A percentile compares a stretch with the other conserved stretches of the same genome.
These are phyloP conservation scores for Xenops minutus DNA, from an alignment of 2,797 vertebrate genomes.

Conservation along the genomic window DNA sequence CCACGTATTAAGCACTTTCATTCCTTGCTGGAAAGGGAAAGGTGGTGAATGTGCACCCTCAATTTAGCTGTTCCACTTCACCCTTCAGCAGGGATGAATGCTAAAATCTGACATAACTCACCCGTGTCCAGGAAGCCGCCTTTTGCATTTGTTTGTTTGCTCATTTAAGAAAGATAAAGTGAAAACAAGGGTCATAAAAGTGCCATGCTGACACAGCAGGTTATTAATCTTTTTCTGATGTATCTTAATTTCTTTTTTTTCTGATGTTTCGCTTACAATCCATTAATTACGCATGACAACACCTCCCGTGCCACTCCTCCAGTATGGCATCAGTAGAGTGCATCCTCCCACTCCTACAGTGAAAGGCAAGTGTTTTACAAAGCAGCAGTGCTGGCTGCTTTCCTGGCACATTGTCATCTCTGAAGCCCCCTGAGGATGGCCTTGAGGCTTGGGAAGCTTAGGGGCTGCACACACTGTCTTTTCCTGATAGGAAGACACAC, in stretches of 20 bases:
- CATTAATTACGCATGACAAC: background rate
- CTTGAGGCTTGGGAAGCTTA: background rate
- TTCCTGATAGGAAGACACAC: background rate
- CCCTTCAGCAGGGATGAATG: background rate
- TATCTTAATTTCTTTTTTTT: background rate
- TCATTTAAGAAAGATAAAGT: background rate
- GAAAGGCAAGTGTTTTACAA: background rate
- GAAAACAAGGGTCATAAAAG: background rate
- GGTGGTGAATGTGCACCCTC: background rate
- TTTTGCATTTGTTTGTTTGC: background rate
- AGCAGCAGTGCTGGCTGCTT: accelerated
- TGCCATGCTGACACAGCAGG: background rate
- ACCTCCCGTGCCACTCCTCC: too few relatives aligned
- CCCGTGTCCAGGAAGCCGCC: background rate
- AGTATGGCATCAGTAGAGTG: accelerated
- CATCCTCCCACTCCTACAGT: background rate
- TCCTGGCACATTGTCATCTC: background rate
- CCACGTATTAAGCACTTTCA: accelerated
- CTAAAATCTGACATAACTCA: background rate
- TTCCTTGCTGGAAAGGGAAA: background rate
- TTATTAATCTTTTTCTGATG: background rate
- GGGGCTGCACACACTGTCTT: background rate
- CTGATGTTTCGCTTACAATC: background rate
- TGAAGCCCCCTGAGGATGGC: background rate
- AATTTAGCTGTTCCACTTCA: background rate